These are phyloP conservation scores for Psilanteris sp. DNA, from an alignment of 1,140 invertebrate genomes.

Conservation along the genomic window DNA sequence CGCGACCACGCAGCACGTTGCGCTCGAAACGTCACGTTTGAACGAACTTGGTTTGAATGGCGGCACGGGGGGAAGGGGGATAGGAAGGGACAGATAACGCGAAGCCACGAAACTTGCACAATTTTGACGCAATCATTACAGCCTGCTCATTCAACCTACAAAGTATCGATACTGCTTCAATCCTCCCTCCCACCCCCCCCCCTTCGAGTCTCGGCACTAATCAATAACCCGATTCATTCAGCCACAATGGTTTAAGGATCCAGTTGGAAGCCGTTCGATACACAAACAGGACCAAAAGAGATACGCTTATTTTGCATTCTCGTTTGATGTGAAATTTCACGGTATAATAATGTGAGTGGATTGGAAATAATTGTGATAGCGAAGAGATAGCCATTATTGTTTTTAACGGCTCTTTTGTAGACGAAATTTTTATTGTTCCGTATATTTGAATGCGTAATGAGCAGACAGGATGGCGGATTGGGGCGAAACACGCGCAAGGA, in stretches of 20 bases:
- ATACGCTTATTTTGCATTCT: neutral
- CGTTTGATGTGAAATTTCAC: slow-evolving; percentile 5
- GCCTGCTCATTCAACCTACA: slow-evolving; percentile 10
- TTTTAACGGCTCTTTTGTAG: slow-evolving; percentile 38
- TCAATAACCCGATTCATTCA: neutral
- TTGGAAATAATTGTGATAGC: slow-evolving; percentile 9
- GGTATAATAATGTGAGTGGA: slow-evolving; percentile 5
- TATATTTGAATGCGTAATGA: slow-evolving; percentile 35
- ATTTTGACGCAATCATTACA: slow-evolving; percentile 21
- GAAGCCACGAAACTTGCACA: slow-evolving; percentile 14
- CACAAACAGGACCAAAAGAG: no score
- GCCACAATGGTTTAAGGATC: no score
- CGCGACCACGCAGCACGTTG: slow-evolving; percentile 60
- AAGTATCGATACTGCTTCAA: neutral
- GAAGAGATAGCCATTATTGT: neutral
- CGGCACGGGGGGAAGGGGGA: neutral
- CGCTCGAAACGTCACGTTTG: slow-evolving; percentile 50
- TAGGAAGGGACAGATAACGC: no score
- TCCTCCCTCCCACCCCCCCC: no score
- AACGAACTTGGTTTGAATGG: slow-evolving; percentile 41
- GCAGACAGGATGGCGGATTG: slow-evolving; percentile 5
- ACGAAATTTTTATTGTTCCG: slow-evolving; percentile 24
- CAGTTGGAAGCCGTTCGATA: no score
- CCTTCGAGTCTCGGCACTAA: no score
- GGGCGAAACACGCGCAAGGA: slow-evolving; percentile 6